A percentile compares a stretch with the other conserved stretches of the same genome.
These are phyloP conservation scores for Dasypogon diadema DNA, from an alignment of 2,888 invertebrate genomes.

Conservation along the genomic window DNA sequence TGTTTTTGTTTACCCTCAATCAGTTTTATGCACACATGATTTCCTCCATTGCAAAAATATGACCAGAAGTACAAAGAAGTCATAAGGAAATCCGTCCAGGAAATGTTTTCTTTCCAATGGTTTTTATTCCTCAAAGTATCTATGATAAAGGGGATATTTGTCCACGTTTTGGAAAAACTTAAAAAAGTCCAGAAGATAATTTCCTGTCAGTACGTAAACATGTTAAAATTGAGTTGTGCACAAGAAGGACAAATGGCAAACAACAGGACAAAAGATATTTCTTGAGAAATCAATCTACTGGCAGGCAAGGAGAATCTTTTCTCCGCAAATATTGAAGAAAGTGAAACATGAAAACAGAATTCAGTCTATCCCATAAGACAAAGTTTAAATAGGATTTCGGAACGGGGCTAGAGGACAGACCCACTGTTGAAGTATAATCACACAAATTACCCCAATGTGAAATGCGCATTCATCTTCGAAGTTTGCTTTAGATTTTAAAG, in stretches of 20 bases:
- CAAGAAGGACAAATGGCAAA: conserved; percentile 38
- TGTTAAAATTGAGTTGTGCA: conserved; percentile 55
- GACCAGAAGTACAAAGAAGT: conserved; percentile 19
- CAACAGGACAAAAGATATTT: conserved; percentile 10
- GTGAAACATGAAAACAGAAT: conserved; percentile 26
- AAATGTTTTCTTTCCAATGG: background rate
- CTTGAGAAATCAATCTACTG: background rate
- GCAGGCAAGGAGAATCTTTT: background rate
- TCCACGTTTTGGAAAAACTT: conserved; percentile 3
- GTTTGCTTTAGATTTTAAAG: conserved; percentile 56
- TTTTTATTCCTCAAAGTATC: background rate
- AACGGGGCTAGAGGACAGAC: background rate
- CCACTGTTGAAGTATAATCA: conserved; percentile 50
- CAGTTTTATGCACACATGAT: conserved; percentile 31
- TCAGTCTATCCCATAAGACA: conserved; percentile 42
- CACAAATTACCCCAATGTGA: conserved; percentile 57
- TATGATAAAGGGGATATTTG: conserved; percentile 40
- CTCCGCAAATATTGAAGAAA: conserved; percentile 25
- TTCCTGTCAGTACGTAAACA: conserved; percentile 55
- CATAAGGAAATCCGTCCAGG: conserved; percentile 16
- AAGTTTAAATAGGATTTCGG: conserved; percentile 52
- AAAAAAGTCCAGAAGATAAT: conserved; percentile 52
- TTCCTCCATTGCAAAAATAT: conserved; percentile 10
- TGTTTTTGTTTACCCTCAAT: background rate
- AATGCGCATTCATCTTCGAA: conserved; percentile 56